A percentile compares a stretch with the other conserved stretches of the same genome.
Evolutionary conservation across 2,888 invertebrate species (phyloP).

Genomic region (Onthophagus sagittarius): DNA sequence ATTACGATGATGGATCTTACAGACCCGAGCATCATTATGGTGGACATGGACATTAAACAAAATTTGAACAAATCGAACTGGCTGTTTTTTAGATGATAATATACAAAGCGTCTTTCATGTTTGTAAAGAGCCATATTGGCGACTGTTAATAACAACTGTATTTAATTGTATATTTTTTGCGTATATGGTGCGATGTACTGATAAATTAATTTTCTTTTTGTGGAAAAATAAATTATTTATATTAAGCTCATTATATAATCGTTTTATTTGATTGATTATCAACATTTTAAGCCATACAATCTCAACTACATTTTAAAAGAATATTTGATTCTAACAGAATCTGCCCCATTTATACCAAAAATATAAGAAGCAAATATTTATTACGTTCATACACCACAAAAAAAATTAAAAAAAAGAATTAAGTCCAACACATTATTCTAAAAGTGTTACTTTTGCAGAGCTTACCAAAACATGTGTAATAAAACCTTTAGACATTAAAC

Average conservation of each 20-base stretch:
- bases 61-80: neutral
- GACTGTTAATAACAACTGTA: neutral
- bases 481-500: no score
- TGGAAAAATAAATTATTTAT: neutral
- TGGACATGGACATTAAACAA: conserved; percentile 14
- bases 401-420: no score
- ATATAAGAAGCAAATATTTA: no score
- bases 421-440: no score
- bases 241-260: neutral
- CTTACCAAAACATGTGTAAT: no score
- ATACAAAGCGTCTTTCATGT: neutral
- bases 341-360: no score
- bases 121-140: neutral
- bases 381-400: no score
- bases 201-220: neutral
- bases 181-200: neutral
- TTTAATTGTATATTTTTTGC: neutral
- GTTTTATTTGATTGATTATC: neutral
- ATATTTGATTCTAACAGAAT: neutral
- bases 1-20: conserved; percentile 40
- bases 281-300: neutral
- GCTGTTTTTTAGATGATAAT: neutral
- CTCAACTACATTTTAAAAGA: no score
- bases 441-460: no score
- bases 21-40: conserved; percentile 29